Evolutionary conservation across 2,797 vertebrate species (phyloP).

Genomic region (Mastacembelus armatus): DNA sequence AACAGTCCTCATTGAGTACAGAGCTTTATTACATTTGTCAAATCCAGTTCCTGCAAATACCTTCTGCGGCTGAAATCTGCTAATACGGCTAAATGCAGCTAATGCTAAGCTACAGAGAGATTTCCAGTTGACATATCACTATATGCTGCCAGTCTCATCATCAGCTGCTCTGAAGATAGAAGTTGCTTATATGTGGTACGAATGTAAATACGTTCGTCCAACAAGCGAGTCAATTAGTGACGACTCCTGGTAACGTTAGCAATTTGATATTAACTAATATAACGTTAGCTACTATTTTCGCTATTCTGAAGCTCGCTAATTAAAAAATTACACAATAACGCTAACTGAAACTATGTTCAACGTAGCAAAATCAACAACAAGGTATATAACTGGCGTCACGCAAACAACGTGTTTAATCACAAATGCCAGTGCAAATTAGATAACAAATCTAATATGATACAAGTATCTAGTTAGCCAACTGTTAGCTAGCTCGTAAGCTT

Average conservation of each 20-base stretch:
- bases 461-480: not conserved
- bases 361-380: not conserved
- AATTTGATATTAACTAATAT: conserved; percentile 22
- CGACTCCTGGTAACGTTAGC: not conserved
- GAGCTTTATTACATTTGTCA: not conserved
- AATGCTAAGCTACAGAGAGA: conserved; percentile 7
- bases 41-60: not conserved
- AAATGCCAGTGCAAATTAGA: not conserved
- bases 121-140: not conserved
- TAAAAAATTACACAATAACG: not conserved
- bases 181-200: not conserved
- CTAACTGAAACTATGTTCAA: not conserved
- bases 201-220: not conserved
- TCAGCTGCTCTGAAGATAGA: not conserved
- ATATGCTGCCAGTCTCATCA: not conserved
- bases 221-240: not conserved
- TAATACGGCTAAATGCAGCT: conserved; percentile 34
- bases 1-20: not conserved
- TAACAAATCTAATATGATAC: too few species aligned
- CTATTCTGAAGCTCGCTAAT: not conserved
- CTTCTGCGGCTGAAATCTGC: not conserved
- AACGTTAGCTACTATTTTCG: conserved; percentile 20
- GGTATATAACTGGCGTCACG: accelerated
- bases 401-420: not conserved
- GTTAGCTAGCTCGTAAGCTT: not conserved